These are phyloP conservation scores for Rhinatrema bivittatum DNA, from an alignment of 2,797 vertebrate genomes.

Conservation along the genomic window DNA sequence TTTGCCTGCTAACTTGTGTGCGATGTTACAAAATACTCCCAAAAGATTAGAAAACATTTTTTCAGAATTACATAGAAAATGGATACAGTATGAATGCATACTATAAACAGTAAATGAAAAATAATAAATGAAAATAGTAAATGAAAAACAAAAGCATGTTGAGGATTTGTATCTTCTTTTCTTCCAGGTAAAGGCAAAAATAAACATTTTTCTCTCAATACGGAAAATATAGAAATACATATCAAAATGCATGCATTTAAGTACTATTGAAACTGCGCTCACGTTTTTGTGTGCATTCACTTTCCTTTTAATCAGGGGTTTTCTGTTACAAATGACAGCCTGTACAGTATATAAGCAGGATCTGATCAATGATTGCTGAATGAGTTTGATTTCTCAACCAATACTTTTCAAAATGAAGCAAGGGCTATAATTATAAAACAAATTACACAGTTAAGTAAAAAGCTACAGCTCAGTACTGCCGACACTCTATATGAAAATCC, in stretches of 20 bases:
- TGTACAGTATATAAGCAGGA: neutral
- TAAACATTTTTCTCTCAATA: neutral
- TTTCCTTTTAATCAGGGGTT: slow-evolving; percentile 1
- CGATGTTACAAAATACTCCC: no score
- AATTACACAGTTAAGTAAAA: slow-evolving; percentile 12
- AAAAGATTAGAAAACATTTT: no score
- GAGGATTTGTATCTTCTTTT: no score
- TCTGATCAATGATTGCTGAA: neutral
- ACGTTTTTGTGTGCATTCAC: neutral
- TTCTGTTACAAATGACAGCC: neutral
- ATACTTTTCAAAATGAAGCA: slow-evolving; percentile 15
- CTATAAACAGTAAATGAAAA: no score
- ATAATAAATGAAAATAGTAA: no score
- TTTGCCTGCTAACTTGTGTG: no score
- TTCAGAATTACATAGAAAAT: no score
- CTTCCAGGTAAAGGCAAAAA: neutral
- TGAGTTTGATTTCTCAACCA: neutral
- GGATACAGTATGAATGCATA: no score
- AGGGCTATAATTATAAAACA: slow-evolving; percentile 10
- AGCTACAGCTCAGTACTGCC: neutral
- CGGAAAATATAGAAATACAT: neutral
- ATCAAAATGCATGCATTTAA: neutral
- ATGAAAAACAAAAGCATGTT: no score
- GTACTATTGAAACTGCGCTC: neutral
- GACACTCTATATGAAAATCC: slow-evolving; percentile 9